These are phyloP conservation scores for Cheilosia grossa DNA, from an alignment of 2,888 invertebrate genomes.

Conservation along the genomic window DNA sequence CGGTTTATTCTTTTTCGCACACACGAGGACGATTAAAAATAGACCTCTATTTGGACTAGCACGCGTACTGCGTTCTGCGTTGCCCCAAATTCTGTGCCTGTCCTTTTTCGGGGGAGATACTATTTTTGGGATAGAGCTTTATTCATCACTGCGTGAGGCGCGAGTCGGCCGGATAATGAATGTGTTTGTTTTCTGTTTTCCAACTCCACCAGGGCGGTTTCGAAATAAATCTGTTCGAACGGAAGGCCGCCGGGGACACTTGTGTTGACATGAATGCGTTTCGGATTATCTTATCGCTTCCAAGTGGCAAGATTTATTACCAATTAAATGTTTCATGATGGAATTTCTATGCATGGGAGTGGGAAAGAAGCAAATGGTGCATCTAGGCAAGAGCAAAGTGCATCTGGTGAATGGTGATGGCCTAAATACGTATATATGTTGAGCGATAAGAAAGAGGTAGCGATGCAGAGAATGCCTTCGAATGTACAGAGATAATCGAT, in stretches of 20 bases:
- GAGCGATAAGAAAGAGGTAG: constrained; percentile 10
- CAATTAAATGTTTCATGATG: constrained; percentile 57
- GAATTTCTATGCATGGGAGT: constrained; percentile 1
- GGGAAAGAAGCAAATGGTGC: constrained; percentile 20
- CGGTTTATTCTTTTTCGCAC: constrained; percentile 11
- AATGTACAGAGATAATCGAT: constrained; percentile 12
- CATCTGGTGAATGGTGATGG: constrained; percentile 42
- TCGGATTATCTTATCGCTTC: constrained; percentile 63
- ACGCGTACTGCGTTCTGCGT: constrained; percentile 1
- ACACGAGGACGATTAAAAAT: constrained; percentile 36
- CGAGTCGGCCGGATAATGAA: constrained; percentile 5
- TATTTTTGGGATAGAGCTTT: constrained; percentile 38
- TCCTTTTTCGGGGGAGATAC: constrained; percentile 29
- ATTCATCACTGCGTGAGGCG: constrained; percentile 22
- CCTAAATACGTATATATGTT: constrained; percentile 4
- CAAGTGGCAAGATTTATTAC: constrained; percentile 64
- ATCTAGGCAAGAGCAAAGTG: constrained; percentile 45
- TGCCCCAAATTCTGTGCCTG: constrained; percentile 60
- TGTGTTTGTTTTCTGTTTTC: background rate
- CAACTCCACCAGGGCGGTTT: constrained; percentile 11
- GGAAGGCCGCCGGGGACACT: constrained; percentile 12
- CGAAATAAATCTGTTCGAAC: constrained; percentile 9
- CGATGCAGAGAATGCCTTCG: background rate
- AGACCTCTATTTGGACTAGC: constrained; percentile 11
- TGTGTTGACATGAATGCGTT: constrained; percentile 49